phyloP scores from a whole-genome alignment of 2,888 invertebrate species.

The Caenorhabditis sinica region DNA sequence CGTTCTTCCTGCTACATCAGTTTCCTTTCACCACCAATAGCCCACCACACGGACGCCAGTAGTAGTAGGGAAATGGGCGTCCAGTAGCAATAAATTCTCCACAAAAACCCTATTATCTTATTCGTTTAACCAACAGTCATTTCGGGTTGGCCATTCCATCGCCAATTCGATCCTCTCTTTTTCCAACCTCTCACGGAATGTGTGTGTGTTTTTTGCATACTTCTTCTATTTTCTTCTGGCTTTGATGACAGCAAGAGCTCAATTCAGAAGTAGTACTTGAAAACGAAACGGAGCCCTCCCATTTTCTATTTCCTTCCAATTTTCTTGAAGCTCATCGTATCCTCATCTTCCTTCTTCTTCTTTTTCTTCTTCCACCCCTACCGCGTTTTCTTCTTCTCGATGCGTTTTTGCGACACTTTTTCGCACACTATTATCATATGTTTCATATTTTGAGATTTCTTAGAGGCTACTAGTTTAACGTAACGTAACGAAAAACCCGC shows the following conservation, averaged over 20 bases:
- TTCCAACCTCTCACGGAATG: slow-evolving; percentile 7
- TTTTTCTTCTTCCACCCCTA: background rate
- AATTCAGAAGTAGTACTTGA: slow-evolving; percentile 67
- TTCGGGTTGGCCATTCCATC: slow-evolving; percentile 16
- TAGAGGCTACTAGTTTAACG: slow-evolving; percentile 16
- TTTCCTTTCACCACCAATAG: slow-evolving; percentile 18
- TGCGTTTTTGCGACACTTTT: slow-evolving; percentile 61
- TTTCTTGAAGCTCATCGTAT: slow-evolving; percentile 56
- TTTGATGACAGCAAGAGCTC: slow-evolving; percentile 55
- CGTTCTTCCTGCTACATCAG: slow-evolving; percentile 25
- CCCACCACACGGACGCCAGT: slow-evolving; percentile 28
- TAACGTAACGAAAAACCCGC: slow-evolving; percentile 11
- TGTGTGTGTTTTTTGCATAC: slow-evolving; percentile 16
- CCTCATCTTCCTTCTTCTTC: slow-evolving; percentile 3
- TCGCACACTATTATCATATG: slow-evolving; percentile 63
- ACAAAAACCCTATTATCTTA: slow-evolving; percentile 51
- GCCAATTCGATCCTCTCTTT: slow-evolving; percentile 2
- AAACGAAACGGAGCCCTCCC: slow-evolving; percentile 61
- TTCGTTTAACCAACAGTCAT: slow-evolving; percentile 59
- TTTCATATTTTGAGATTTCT: slow-evolving; percentile 34
- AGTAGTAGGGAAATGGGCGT: slow-evolving; percentile 19
- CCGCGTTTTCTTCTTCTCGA: no score
- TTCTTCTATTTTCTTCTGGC: slow-evolving; percentile 26
- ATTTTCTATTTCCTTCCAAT: slow-evolving; percentile 41
- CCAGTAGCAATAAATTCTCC: slow-evolving; percentile 57